Evolutionary conservation across 2,888 invertebrate genomes (phyloP).

Genomic region (Eupithecia dodoneata): DNA sequence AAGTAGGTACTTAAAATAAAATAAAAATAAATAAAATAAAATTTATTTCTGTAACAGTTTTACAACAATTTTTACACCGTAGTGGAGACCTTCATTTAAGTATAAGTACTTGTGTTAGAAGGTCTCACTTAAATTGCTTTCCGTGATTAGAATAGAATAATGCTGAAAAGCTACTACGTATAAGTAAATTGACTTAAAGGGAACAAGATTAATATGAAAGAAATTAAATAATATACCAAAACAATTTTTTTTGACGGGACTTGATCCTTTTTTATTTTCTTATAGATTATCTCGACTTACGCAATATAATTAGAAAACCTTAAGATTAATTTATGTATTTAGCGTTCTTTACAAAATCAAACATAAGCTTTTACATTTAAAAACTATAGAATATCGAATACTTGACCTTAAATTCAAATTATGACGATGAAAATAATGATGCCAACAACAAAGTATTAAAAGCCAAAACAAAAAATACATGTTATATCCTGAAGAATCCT

Average conservation of each 20-base stretch:
- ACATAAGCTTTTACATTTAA: background rate
- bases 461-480: conserved; percentile 13
- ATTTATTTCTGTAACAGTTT: no score
- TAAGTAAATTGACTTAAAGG: background rate
- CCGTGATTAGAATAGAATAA: background rate
- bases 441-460: conserved; percentile 12
- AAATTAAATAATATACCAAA: no score
- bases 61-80: no score
- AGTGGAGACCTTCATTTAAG: no score
- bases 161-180: background rate
- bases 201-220: background rate
- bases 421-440: background rate
- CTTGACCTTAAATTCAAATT: background rate
- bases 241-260: no score
- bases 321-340: background rate
- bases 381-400: background rate
- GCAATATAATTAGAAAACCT: no score
- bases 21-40: no score
- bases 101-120: no score
- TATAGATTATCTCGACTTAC: no score
- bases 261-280: no score
- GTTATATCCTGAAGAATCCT: background rate
- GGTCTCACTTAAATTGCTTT: background rate
- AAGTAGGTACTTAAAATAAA: no score
- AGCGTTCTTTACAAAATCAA: background rate